Conservation (phyloP, 2,888 invertebrate species). For the Blera fallax region DNA sequence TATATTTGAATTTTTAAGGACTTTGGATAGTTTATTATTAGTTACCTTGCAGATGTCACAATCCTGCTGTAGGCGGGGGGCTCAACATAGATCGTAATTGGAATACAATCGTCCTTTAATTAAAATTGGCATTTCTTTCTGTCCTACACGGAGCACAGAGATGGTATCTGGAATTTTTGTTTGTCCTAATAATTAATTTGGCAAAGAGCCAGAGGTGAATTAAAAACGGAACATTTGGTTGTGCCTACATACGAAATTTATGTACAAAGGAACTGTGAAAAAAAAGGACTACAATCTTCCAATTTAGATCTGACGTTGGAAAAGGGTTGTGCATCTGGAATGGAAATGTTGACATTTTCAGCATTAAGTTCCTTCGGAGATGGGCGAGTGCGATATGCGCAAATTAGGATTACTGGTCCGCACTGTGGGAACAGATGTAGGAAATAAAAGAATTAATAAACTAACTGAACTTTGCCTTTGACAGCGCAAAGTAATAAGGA, state of each 20-base stretch:
- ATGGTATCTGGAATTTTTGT: slow-evolving; percentile 17
- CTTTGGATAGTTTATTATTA: slow-evolving; percentile 30
- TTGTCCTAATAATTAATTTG: slow-evolving; percentile 66
- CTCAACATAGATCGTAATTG: slow-evolving; percentile 32
- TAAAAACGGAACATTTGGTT: slow-evolving; percentile 57
- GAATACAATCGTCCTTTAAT: slow-evolving; percentile 65
- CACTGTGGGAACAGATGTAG: background rate
- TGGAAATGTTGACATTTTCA: slow-evolving; percentile 36
- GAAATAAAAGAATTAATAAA: background rate
- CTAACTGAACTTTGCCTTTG: background rate
- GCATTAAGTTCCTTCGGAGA: background rate
- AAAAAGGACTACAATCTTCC: background rate
- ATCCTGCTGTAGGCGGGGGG: background rate
- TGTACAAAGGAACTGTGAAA: slow-evolving; percentile 16
- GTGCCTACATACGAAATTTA: slow-evolving; percentile 10
- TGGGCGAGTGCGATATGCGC: background rate
- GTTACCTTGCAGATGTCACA: slow-evolving; percentile 52
- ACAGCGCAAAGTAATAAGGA: too few relatives aligned
- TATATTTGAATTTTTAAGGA: slow-evolving; percentile 16
- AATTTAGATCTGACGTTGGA: slow-evolving; percentile 34
- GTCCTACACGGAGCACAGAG: background rate
- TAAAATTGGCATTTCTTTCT: slow-evolving; percentile 62
- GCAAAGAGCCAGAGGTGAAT: slow-evolving; percentile 66
- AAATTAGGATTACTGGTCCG: background rate
- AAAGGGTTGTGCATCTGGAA: slow-evolving; percentile 48